Evolutionary conservation across 2,113 vertebrate species (phyloP), one percentile per base, ranked within the genome.

Genomic region (Sinocyclocheilus anshuiensis): DNA sequence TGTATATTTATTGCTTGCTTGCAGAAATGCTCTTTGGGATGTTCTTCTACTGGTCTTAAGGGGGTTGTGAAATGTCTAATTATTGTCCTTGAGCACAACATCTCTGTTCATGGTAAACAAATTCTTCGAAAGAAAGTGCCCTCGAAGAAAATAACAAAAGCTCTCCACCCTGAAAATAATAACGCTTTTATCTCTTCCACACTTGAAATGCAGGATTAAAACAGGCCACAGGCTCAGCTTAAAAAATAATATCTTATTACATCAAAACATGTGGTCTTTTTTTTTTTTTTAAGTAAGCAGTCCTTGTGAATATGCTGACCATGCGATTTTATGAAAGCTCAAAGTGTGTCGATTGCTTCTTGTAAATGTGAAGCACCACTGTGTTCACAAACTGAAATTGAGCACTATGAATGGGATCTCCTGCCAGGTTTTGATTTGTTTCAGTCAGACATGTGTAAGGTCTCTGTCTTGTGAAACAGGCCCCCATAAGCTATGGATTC

Each of bases 161-260:
- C 57, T 84, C 77, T 80, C 81, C 81, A 42, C 81, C 81, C 36
- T 61, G 36, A 42, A 84, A 71, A 65, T 86, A 77, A 45, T 81
- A 79, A 77, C 24, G 42, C 86, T 89, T 89, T 86, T 83, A 89
- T 89, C 86, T 81, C 45, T n/a, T 84, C 74, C 22, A 78, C 71
- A 63, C 33, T 57, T 59, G 48, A 84, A 83, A 53, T 69, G 71
- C 77, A 85, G 78, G 36, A 84, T 78, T 81, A 67, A 82, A 76
- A 61, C 45, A 82, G 76, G 71, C 57, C 74, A 88, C 61, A 78
- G 79, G 81, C 83, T 77, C 55, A 15, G 45, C 22, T 59, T 80
- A 45, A 74, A 88, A 83, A 59, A 86, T 81, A 84, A 84, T 65
- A 24, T 72, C 33, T 59, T 18, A 71, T 78, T 22, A 61, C 24